Percentiles rank a stretch among this genome's conserved stretches.
phyloP scores from a whole-genome alignment of 1,140 invertebrate genomes.

The Babylonia areolata region DNA sequence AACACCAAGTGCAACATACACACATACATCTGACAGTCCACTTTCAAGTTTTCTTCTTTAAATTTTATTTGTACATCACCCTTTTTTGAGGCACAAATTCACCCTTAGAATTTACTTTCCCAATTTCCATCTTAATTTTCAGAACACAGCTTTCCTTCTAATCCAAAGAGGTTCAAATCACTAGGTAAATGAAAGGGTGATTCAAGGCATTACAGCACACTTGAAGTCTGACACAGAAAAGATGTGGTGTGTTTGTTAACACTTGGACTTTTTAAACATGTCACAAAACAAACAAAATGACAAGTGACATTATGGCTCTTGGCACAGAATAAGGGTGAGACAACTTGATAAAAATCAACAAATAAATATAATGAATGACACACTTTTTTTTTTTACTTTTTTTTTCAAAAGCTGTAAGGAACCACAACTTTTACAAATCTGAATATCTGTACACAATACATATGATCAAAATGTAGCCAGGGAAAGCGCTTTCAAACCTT shows the following conservation, averaged over 20 bases:
- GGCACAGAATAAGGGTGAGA: constrained; percentile 13
- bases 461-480: constrained; percentile 17
- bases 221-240: not conserved
- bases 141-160: not conserved
- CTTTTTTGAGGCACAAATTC: not conserved
- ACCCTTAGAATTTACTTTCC: not conserved
- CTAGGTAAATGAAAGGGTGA: not conserved
- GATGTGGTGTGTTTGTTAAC: constrained; percentile 16
- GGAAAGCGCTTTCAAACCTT: constrained; percentile 20
- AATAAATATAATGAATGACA: constrained; percentile 4
- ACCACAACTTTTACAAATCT: not conserved
- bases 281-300: constrained; percentile 30
- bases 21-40: not conserved
- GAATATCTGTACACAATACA: constrained; percentile 13
- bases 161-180: not conserved
- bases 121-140: too few relatives aligned
- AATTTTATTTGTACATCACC: not conserved
- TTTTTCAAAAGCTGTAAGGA: not conserved
- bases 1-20: constrained; percentile 31
- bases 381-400: not conserved
- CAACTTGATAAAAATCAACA: constrained; percentile 16
- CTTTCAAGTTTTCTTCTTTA: too few relatives aligned
- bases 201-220: constrained; percentile 20
- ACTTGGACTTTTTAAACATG: constrained; percentile 9
- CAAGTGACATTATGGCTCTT: constrained; percentile 20